These are phyloP conservation scores for Blastobasis lacticolella DNA, from an alignment of 2,888 invertebrate species.

Conservation along the genomic window DNA sequence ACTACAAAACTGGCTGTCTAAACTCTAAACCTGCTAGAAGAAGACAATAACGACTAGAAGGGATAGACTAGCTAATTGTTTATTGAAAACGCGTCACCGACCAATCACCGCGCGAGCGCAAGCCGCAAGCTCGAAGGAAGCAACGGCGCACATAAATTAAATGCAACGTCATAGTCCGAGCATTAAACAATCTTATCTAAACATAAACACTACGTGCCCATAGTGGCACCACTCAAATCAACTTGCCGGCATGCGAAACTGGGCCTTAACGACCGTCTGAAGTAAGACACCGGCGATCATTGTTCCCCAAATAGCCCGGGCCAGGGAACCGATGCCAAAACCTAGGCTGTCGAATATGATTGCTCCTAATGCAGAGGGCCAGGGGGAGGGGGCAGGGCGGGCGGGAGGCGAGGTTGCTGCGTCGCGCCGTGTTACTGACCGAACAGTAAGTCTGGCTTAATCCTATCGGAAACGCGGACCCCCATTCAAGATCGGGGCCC, in stretches of 20 bases:
- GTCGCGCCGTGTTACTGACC: conserved; percentile 68
- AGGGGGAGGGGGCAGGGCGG: conserved; percentile 31
- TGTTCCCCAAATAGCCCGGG: conserved; percentile 62
- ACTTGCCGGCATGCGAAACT: conserved; percentile 26
- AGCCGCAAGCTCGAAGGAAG: no score
- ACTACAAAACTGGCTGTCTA: no score
- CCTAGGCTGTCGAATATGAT: conserved; percentile 68
- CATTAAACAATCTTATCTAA: background rate
- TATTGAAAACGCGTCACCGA: no score
- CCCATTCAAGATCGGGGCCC: conserved; percentile 65
- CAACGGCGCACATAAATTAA: no score
- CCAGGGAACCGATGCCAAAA: conserved; percentile 70
- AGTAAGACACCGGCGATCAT: conserved; percentile 66
- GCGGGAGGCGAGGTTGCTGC: conserved; percentile 27
- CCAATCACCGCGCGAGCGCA: no score
- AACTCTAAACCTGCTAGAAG: no score
- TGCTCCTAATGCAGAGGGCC: conserved; percentile 63
- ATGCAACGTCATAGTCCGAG: no score
- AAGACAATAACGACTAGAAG: no score
- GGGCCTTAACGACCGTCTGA: conserved; percentile 37
- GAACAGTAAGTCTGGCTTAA: conserved; percentile 74
- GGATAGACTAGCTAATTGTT: no score
- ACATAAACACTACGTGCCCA: conserved; percentile 2
- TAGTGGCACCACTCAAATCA: background rate
- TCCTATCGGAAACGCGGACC: conserved; percentile 71